These are phyloP conservation scores for Aphidius ervi DNA, from an alignment of 1,140 invertebrate genomes.

Conservation along the genomic window DNA sequence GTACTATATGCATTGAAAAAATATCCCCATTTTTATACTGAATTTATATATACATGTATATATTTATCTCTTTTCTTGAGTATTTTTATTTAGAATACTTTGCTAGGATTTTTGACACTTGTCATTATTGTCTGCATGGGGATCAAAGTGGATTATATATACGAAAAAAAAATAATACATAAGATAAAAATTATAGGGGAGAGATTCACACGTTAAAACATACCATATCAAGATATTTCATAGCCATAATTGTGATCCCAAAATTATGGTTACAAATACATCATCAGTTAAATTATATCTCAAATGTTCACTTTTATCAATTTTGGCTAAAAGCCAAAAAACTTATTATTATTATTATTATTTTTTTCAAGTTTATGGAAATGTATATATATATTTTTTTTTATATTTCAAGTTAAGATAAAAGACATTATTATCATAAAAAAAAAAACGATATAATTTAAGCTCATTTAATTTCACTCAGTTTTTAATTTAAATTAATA, in stretches of 20 bases:
- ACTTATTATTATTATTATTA: conserved; percentile 33
- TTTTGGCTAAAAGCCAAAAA: conserved; percentile 40
- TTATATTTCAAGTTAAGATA: not conserved
- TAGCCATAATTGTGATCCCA: conserved; percentile 26
- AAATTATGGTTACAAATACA: conserved; percentile 36
- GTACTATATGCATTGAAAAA: too few species aligned
- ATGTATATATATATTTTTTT: conserved; percentile 19
- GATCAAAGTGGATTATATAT: not conserved
- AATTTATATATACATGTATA: too few species aligned
- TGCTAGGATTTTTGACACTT: conserved; percentile 1
- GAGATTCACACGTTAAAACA: not conserved
- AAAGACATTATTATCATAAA: too few species aligned
- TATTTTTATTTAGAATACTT: too few species aligned
- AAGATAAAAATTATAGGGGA: not conserved
- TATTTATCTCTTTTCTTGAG: too few species aligned
- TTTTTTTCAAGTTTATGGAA: conserved; percentile 31
- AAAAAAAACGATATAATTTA: too few species aligned
- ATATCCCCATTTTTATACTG: too few species aligned
- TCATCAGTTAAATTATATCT: conserved; percentile 30
- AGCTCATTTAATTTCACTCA: too few species aligned
- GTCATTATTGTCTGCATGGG: conserved; percentile 1
- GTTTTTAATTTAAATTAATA: too few species aligned
- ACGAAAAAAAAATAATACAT: not conserved
- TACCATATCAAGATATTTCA: conserved; percentile 17
- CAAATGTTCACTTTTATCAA: conserved; percentile 3